Percentiles rank a stretch among this genome's conserved stretches.
These are phyloP conservation scores for Gastrophysa polygoni DNA, from an alignment of 2,888 invertebrate species.

Conservation along the genomic window DNA sequence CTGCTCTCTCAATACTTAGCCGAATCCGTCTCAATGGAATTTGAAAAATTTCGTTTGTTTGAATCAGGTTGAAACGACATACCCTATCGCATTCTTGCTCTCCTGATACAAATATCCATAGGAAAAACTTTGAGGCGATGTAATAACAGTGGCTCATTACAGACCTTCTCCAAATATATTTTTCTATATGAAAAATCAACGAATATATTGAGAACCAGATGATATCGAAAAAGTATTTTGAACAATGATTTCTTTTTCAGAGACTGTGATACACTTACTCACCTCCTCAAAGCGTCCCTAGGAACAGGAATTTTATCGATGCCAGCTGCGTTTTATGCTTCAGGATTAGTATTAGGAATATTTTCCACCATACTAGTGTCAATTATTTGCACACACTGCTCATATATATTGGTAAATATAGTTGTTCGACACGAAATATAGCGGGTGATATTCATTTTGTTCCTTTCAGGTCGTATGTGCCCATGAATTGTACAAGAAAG, in stretches of 20 bases:
- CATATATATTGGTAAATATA: slow-evolving; percentile 80
- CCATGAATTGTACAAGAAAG: slow-evolving; percentile 77
- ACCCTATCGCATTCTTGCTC: too few species aligned
- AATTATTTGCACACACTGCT: slow-evolving; percentile 91
- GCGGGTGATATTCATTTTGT: neutral
- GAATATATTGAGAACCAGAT: too few species aligned
- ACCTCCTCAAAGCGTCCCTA: slow-evolving; percentile 92
- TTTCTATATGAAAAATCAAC: too few species aligned
- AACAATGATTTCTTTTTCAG: slow-evolving; percentile 63
- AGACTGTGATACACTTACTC: slow-evolving; percentile 88
- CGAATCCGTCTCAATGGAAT: too few species aligned
- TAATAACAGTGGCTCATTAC: too few species aligned
- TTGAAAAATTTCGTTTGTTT: too few species aligned
- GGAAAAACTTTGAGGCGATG: too few species aligned
- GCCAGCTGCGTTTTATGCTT: slow-evolving; percentile 88
- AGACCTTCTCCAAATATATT: too few species aligned
- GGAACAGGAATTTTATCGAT: slow-evolving; percentile 96
- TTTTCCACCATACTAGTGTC: slow-evolving; percentile 85
- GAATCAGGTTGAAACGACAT: too few species aligned
- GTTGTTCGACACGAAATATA: neutral
- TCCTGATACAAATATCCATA: too few species aligned
- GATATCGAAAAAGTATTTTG: neutral
- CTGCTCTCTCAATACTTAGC: too few species aligned
- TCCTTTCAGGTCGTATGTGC: slow-evolving; percentile 77
- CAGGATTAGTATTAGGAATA: slow-evolving; percentile 85